Base-by-base conservation (phyloP, 1,140 invertebrate species). In the Hylaeus volcanicus region DNA sequence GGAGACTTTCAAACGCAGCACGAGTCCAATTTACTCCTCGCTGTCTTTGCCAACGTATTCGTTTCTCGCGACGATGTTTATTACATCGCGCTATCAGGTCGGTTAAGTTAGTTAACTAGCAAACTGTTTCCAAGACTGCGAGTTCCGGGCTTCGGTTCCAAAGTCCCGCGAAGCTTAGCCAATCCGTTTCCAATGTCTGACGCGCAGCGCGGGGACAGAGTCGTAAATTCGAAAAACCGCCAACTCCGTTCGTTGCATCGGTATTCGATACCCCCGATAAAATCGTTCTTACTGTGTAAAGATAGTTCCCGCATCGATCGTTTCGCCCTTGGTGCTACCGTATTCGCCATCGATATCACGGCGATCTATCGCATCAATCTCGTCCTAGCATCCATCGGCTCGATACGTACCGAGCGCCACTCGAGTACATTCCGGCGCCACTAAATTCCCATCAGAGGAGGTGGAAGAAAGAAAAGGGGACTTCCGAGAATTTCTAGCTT, bases 351-450 rank as follows among this genome's bases (percentile, higher is more conserved):
- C 71, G 78, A 66, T 66, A 78, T 63, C 69, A 70, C 61, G 69
- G 45, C 43, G 76, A 79, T 81, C 79, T 76, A 45, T 82, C 43
- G 60, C 65, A 82, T 69, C 74, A 65, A 82, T 78, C 74, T 70
- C 51, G 74, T 56, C 43, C 51, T 37, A n/a, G 48, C 73, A 55
- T 3, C 58, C 74, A 41, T 51, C 73, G 78, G 48, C 37, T 74
- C 71, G 72, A 65, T 61, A 73, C 71, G 45, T 48, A 37, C 51
- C 55, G 79, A 81, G 72, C 68, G 78, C 53, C 78, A 74, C 72
- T 81, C 65, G 73, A 76, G 53, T n/a, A 48, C 73, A 51, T 60
- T 56, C 14, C 45, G 51, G 63, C 65, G 65, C 6, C n/a, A n/a
- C 15, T 51, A 56, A 70, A 70, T 76, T 68, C 73, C 65, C 73